Percentiles rank a stretch among this genome's conserved stretches.
These are phyloP conservation scores for Emmelina monodactyla DNA, from an alignment of 2,888 invertebrate species.

Conservation along the genomic window DNA sequence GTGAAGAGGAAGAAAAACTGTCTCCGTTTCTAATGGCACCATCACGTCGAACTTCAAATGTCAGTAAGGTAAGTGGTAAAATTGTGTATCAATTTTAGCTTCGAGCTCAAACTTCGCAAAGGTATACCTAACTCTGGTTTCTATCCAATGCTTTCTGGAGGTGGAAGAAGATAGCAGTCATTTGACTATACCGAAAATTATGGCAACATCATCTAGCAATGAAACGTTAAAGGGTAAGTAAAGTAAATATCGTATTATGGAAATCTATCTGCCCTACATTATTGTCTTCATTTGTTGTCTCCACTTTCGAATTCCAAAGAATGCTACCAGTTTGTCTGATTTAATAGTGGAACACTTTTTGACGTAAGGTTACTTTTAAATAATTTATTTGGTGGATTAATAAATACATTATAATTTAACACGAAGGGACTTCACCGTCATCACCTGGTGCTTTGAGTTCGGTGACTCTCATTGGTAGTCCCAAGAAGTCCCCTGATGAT, in stretches of 20 bases:
- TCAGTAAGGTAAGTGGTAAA: constrained; percentile 34
- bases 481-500: constrained; percentile 46
- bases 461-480: constrained; percentile 73
- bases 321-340: no score
- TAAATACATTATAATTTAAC: neutral
- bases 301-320: no score
- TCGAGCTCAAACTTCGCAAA: neutral
- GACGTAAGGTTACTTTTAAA: no score
- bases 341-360: no score
- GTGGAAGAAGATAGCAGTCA: constrained; percentile 68
- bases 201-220: constrained; percentile 76
- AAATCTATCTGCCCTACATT: no score
- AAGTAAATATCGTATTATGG: neutral
- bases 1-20: constrained; percentile 55
- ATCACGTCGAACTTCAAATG: constrained; percentile 44
- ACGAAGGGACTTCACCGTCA: constrained; percentile 60
- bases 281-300: no score
- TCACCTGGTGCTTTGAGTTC: constrained; percentile 80
- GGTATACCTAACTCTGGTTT: neutral
- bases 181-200: constrained; percentile 76
- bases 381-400: constrained; percentile 3
- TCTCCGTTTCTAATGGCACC: constrained; percentile 49
- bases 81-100: neutral
- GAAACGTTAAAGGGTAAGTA: constrained; percentile 77
- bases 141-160: constrained; percentile 33